phyloP scores from a whole-genome alignment of 2,113 vertebrate species.

The Rhea pennata region DNA sequence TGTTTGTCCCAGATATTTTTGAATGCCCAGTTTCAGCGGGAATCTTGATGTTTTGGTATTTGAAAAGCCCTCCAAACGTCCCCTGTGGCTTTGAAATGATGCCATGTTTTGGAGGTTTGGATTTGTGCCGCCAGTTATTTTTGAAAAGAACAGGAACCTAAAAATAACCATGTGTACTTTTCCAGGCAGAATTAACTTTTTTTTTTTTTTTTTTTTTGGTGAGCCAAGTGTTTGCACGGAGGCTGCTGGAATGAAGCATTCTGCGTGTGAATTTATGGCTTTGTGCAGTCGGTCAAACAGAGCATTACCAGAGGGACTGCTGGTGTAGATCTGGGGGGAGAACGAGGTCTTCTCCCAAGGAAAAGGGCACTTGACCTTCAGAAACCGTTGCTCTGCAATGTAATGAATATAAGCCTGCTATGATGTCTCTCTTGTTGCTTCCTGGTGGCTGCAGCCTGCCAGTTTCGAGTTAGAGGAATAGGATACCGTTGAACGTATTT shows the following conservation, averaged over 20 bases:
- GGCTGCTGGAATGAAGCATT: conserved; percentile 8
- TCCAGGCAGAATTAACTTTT: conserved; percentile 36
- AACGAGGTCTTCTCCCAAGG: background rate
- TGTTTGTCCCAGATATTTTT: background rate
- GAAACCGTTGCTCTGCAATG: background rate
- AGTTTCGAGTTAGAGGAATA: background rate
- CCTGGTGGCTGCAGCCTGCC: background rate
- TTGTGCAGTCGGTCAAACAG: background rate
- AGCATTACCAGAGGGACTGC: background rate
- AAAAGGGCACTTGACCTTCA: background rate
- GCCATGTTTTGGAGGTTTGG: conserved; percentile 40
- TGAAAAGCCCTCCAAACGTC: conserved; percentile 50
- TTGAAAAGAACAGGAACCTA: conserved; percentile 56
- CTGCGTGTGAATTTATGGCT: conserved; percentile 8
- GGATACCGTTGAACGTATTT: background rate
- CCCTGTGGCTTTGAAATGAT: conserved; percentile 59
- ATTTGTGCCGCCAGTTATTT: conserved; percentile 50
- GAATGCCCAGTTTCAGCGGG: background rate
- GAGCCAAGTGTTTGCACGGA: conserved; percentile 49
- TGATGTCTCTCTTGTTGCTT: background rate
- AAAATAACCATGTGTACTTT: conserved; percentile 72
- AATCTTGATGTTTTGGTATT: conserved; percentile 14
- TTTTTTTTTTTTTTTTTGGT: background rate
- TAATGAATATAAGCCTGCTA: background rate
- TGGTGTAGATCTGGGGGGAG: background rate